phyloP scores from a whole-genome alignment of 2,888 invertebrate species.

The Napeogenes inachia region DNA sequence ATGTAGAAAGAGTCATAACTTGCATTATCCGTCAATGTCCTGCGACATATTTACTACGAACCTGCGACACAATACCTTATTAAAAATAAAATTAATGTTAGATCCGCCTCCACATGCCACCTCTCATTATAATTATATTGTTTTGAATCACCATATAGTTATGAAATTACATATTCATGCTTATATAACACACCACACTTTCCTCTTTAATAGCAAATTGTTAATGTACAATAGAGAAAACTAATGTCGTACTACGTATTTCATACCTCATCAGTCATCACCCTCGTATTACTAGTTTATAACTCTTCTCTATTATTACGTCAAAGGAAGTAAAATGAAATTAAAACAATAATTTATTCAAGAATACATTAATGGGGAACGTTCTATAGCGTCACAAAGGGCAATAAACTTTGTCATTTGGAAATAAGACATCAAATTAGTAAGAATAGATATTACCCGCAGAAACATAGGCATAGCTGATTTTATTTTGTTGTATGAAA shows the following conservation, averaged over 20 bases:
- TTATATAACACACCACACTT: no score
- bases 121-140: no score
- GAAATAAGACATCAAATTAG: slow-evolving; percentile 4
- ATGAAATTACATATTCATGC: no score
- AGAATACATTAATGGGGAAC: background rate
- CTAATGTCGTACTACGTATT: no score
- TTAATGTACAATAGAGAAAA: no score
- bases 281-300: no score
- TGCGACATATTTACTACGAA: slow-evolving; percentile 1
- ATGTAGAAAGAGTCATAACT: no score
- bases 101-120: background rate
- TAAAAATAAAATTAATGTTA: slow-evolving; percentile 6
- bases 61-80: slow-evolving; percentile 9
- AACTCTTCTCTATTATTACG: background rate
- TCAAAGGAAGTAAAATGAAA: background rate
- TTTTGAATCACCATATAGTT: no score
- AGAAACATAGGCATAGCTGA: background rate
- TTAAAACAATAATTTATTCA: slow-evolving; percentile 2
- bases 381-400: slow-evolving; percentile 8
- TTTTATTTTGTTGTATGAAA: no score
- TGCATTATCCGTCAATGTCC: no score
- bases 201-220: no score
- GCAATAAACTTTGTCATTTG: slow-evolving; percentile 11
- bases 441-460: slow-evolving; percentile 6
- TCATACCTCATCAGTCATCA: no score